phyloP scores from a whole-genome alignment of 2,888 invertebrate genomes.

The Melanotus villosus region DNA sequence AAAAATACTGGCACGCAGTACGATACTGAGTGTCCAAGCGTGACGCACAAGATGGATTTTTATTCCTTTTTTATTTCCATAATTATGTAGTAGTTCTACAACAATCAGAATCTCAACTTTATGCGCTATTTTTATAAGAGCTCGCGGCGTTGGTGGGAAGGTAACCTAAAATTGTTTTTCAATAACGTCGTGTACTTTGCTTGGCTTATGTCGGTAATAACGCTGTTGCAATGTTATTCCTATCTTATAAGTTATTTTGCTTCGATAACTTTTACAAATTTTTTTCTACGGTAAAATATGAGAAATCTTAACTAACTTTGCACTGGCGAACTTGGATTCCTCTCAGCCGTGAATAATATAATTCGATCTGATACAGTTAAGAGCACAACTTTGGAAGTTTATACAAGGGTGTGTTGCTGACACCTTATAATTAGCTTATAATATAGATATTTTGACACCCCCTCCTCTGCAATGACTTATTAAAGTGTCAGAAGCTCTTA shows the following conservation, averaged over 20 bases:
- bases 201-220: no score
- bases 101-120: constrained; percentile 39
- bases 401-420: constrained; percentile 50
- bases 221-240: constrained; percentile 14
- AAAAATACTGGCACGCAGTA: constrained; percentile 52
- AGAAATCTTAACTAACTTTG: no score
- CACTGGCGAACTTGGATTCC: neutral
- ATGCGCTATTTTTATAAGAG: constrained; percentile 37
- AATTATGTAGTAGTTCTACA: constrained; percentile 45
- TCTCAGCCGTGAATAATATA: neutral
- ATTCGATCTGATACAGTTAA: constrained; percentile 9
- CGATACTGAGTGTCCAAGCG: constrained; percentile 57
- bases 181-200: constrained; percentile 45
- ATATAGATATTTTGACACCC: constrained; percentile 51
- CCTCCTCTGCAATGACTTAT: constrained; percentile 48
- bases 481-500: constrained; percentile 47
- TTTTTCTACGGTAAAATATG: constrained; percentile 1
- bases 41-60: constrained; percentile 49
- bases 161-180: constrained; percentile 54
- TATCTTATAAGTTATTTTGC: constrained; percentile 11
- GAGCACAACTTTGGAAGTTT: constrained; percentile 40
- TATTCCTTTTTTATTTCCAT: constrained; percentile 45
- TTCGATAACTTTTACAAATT: neutral
- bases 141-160: constrained; percentile 46
- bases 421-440: constrained; percentile 54